Conservation (phyloP, 35 echinoderm and acorn worm genomes). For the Ophioderma brevispina region DNA sequence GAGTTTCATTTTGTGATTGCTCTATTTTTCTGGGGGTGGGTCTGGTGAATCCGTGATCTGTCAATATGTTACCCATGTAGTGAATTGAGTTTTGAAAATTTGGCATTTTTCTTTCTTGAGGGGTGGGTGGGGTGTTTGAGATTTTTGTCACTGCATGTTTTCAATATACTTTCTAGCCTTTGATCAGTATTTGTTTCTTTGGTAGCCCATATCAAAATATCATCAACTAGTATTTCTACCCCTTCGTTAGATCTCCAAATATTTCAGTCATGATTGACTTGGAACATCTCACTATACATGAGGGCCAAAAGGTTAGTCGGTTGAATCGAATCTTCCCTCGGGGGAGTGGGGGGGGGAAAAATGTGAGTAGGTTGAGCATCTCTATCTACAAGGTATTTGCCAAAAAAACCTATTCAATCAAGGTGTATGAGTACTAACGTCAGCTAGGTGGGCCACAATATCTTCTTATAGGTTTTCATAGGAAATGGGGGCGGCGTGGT, state of each 20-base stretch:
- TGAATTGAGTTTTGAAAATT: slow-evolving; percentile 23
- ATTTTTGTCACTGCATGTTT: slow-evolving; percentile 8
- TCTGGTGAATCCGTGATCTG: slow-evolving; percentile 31
- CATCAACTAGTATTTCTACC: slow-evolving; percentile 54
- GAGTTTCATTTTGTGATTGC: not conserved
- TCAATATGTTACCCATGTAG: slow-evolving; percentile 64
- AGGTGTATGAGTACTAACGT: slow-evolving; percentile 20
- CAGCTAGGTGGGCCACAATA: slow-evolving; percentile 2
- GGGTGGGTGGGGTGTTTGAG: no score
- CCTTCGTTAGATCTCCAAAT: slow-evolving; percentile 41
- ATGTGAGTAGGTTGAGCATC: slow-evolving; percentile 4
- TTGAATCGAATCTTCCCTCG: slow-evolving; percentile 42
- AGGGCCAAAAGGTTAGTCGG: slow-evolving; percentile 43
- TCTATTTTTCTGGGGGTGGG: slow-evolving; percentile 38
- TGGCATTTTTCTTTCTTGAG: slow-evolving; percentile 54
- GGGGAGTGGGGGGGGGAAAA: slow-evolving; percentile 35
- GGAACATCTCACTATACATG: slow-evolving; percentile 38
- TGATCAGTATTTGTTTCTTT: slow-evolving; percentile 12
- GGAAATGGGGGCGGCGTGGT: slow-evolving; percentile 19
- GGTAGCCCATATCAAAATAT: slow-evolving; percentile 56
- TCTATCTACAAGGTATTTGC: slow-evolving; percentile 24
- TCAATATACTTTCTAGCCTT: slow-evolving; percentile 21
- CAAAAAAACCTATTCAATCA: slow-evolving; percentile 58
- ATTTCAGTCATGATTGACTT: slow-evolving; percentile 48
- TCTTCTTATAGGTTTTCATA: slow-evolving; percentile 43